These are phyloP conservation scores for Phaedon cochleariae DNA, from an alignment of 2,888 invertebrate species.

Conservation along the genomic window DNA sequence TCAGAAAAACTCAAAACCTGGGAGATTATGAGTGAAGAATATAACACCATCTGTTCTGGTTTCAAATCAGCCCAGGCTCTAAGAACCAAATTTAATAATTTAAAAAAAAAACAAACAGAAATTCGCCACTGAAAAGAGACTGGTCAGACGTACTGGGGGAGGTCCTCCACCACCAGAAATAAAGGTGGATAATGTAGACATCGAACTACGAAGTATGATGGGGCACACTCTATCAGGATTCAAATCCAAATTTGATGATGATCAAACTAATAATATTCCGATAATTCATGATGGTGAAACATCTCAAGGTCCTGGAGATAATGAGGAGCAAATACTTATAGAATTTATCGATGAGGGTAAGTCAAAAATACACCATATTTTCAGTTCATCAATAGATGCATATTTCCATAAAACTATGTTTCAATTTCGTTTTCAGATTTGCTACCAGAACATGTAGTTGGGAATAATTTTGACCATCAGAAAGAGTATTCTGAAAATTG, in stretches of 20 bases:
- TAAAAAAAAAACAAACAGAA: background rate
- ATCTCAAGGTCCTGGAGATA: background rate
- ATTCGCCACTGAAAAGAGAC: background rate
- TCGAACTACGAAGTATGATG: background rate
- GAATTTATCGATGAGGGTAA: background rate
- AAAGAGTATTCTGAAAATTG: background rate
- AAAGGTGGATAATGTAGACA: background rate
- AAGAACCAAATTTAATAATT: background rate
- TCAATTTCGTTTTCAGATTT: background rate
- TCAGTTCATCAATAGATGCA: background rate
- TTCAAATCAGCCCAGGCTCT: background rate
- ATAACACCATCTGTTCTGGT: background rate
- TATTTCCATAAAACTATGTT: background rate
- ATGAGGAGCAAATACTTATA: background rate
- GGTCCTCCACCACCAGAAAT: background rate
- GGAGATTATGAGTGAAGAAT: background rate
- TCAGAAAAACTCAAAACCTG: background rate
- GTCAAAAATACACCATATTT: background rate
- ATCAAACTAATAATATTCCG: background rate
- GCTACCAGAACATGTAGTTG: background rate
- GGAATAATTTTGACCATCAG: background rate
- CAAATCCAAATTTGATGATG: background rate
- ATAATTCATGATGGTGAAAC: background rate
- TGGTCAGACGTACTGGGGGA: constrained; percentile 1
- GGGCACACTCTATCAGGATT: background rate